Conservation (phyloP, 2,888 invertebrate species). For the Eupithecia subfuscata region DNA sequence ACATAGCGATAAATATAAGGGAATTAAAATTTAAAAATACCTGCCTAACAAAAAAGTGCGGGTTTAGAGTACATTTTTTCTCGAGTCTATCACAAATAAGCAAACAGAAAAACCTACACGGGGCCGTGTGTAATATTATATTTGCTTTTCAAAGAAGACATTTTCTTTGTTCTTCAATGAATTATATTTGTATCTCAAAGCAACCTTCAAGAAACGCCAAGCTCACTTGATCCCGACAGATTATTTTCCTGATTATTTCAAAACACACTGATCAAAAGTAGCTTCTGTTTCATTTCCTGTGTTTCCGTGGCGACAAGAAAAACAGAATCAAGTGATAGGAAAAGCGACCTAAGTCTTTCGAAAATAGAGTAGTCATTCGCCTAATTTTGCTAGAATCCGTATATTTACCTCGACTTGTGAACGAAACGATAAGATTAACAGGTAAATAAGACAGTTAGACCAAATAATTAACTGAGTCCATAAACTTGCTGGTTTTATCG, state of each 20-base stretch:
- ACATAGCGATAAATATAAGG: too few relatives aligned
- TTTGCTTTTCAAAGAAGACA: background rate
- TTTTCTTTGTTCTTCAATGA: conserved; percentile 9
- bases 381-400: background rate
- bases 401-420: conserved; percentile 7
- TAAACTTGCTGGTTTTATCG: background rate
- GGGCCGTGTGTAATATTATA: background rate
- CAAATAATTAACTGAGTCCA: background rate
- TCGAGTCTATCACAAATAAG: background rate
- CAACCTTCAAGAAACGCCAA: conserved; percentile 24
- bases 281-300: conserved; percentile 39
- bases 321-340: conserved; percentile 25
- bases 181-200: conserved; percentile 21
- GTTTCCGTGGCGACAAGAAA: conserved; percentile 26
- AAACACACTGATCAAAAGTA: conserved; percentile 38
- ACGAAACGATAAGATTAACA: conserved; percentile 15
- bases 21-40: background rate
- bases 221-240: conserved; percentile 31
- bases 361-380: conserved; percentile 8
- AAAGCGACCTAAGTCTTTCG: conserved; percentile 21
- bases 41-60: background rate
- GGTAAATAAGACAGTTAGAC: conserved; percentile 30
- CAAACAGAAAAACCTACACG: background rate
- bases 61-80: background rate
- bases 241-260: conserved; percentile 35